Percentiles rank a stretch among this genome's conserved stretches.
phyloP scores from a whole-genome alignment of 2,797 vertebrate genomes.

The Myotis pilosus region DNA sequence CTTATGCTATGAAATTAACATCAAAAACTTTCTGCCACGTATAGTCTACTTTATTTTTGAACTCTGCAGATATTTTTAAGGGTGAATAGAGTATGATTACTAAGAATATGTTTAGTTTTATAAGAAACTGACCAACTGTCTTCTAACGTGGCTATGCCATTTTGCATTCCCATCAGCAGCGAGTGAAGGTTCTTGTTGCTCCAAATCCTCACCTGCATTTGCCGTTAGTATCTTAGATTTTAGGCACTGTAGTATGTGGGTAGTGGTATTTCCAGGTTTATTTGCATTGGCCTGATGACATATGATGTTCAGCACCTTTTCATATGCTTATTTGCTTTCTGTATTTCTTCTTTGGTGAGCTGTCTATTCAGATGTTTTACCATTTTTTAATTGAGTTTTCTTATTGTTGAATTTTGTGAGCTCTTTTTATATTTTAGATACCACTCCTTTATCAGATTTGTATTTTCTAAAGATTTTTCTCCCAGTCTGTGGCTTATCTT shows the following conservation, averaged over 20 bases:
- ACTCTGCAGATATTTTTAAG: not conserved
- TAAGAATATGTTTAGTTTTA: not conserved
- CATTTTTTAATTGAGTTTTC: not conserved
- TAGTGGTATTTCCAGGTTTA: not conserved
- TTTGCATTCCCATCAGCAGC: not conserved
- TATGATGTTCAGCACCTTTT: not conserved
- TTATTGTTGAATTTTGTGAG: not conserved
- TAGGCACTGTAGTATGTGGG: not conserved
- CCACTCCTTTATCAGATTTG: not conserved
- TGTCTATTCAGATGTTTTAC: not conserved
- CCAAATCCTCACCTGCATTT: not conserved
- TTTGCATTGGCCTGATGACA: not conserved
- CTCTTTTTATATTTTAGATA: not conserved
- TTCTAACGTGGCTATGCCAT: not conserved
- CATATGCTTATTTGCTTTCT: not conserved
- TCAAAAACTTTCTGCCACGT: not conserved
- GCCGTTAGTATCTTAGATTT: not conserved
- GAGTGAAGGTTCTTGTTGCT: not conserved
- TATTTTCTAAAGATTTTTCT: not conserved
- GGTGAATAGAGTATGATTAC: not conserved
- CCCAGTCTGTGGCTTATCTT: not conserved
- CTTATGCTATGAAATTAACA: not conserved
- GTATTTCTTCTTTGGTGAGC: not conserved
- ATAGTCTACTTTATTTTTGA: not conserved
- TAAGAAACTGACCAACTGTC: not conserved